Evolutionary conservation across 2,113 vertebrate genomes (phyloP).

Genomic region (Passer domesticus): DNA sequence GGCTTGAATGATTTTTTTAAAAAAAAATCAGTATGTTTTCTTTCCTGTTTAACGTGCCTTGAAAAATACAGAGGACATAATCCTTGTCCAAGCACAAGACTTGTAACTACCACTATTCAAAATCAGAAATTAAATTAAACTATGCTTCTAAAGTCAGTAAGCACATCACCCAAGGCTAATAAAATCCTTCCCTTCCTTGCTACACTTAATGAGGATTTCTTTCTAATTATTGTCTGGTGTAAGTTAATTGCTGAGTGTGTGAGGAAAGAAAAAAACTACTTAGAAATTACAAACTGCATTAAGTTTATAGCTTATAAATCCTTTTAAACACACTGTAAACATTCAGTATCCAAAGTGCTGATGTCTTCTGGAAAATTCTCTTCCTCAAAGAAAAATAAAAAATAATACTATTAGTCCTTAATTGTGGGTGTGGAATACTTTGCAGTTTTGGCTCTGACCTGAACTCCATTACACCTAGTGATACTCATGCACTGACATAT

Average conservation of each 20-base stretch:
- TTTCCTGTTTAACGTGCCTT: not conserved
- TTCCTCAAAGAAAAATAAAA: not conserved
- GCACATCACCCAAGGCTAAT: not conserved
- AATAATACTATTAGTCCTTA: not conserved
- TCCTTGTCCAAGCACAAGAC: not conserved
- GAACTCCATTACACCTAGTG: constrained; percentile 37
- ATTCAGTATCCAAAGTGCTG: not conserved
- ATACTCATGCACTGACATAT: not conserved
- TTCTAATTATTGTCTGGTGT: not conserved
- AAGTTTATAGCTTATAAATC: not conserved
- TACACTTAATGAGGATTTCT: not conserved
- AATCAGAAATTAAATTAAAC: not conserved
- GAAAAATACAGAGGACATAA: not conserved
- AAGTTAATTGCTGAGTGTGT: not conserved
- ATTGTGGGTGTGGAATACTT: constrained; percentile 28
- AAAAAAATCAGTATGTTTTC: not conserved
- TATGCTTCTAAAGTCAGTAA: not conserved
- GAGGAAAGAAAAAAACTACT: not conserved
- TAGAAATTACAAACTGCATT: not conserved
- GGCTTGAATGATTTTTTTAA: not conserved
- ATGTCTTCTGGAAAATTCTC: not conserved
- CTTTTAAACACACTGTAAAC: not conserved
- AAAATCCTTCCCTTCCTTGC: not conserved
- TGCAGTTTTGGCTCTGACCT: constrained; percentile 18
- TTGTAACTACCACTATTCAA: not conserved